Conservation (phyloP, 2,888 invertebrate species). For the Petrolisthes cinctipes region DNA sequence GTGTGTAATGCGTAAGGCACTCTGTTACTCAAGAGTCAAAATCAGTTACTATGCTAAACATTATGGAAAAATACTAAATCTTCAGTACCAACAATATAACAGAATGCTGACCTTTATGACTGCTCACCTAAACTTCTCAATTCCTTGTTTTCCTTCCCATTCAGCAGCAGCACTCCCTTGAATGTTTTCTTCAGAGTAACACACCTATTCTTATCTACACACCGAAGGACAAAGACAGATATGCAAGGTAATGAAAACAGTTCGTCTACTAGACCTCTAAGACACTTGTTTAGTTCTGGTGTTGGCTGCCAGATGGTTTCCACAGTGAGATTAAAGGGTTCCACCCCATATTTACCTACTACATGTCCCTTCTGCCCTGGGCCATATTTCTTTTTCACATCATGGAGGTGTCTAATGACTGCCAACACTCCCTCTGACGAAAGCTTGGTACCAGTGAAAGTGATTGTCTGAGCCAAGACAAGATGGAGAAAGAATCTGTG, state of each 20-base stretch:
- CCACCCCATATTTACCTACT: background rate
- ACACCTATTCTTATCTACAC: background rate
- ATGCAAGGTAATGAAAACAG: background rate
- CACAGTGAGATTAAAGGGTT: background rate
- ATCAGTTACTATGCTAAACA: too few species aligned
- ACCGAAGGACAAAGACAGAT: background rate
- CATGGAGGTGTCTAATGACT: background rate
- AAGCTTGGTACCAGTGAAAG: background rate
- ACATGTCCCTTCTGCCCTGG: background rate
- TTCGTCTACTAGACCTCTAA: background rate
- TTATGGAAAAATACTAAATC: too few species aligned
- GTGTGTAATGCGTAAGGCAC: too few species aligned
- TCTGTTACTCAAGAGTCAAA: too few species aligned
- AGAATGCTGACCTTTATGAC: too few species aligned
- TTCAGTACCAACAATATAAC: too few species aligned
- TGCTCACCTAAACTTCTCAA: too few species aligned
- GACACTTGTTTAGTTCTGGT: background rate
- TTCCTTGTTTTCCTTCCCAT: background rate
- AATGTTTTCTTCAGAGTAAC: background rate
- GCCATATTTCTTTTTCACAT: background rate
- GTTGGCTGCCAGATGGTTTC: background rate
- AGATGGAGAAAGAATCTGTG: background rate
- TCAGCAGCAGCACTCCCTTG: background rate
- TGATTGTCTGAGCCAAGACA: background rate
- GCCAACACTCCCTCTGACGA: background rate